Conservation (phyloP, 2,888 invertebrate species). For the Drosophila nr. perissopoda region DNA sequence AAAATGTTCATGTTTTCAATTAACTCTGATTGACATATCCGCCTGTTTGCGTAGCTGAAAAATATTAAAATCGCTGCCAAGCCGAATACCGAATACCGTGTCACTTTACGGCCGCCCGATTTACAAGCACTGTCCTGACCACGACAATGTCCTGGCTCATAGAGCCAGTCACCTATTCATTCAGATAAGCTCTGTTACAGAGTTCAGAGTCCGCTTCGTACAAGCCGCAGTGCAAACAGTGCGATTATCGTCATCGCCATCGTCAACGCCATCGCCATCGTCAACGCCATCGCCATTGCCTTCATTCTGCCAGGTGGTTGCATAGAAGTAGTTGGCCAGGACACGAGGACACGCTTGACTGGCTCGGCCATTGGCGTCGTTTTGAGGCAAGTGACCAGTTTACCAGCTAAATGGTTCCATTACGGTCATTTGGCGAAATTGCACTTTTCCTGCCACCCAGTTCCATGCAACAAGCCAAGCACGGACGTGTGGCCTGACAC, state of each 20-base stretch:
- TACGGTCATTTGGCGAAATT: conserved; percentile 43
- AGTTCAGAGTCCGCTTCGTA: conserved; percentile 4
- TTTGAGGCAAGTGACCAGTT: conserved; percentile 39
- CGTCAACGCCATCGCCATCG: neutral
- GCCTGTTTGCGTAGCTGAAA: conserved; percentile 33
- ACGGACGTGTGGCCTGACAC: neutral
- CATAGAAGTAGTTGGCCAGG: neutral
- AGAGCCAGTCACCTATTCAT: conserved; percentile 4
- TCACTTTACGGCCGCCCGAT: conserved; percentile 44
- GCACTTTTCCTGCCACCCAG: conserved; percentile 40
- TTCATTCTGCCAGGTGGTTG: conserved; percentile 7
- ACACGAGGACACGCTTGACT: conserved; percentile 48
- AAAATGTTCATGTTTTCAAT: conserved; percentile 55
- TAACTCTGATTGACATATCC: conserved; percentile 44
- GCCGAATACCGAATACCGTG: conserved; percentile 24
- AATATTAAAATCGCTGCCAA: conserved; percentile 7
- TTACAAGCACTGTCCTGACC: conserved; percentile 40
- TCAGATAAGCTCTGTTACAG: conserved; percentile 4
- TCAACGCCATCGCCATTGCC: neutral
- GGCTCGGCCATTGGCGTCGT: conserved; percentile 36
- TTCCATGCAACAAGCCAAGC: neutral
- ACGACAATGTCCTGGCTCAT: conserved; percentile 7
- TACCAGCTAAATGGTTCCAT: conserved; percentile 58
- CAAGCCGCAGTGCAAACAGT: conserved; percentile 5
- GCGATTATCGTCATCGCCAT: conserved; percentile 26